Conservation (phyloP, 2,113 vertebrate species). For the Alethe diademata region DNA sequence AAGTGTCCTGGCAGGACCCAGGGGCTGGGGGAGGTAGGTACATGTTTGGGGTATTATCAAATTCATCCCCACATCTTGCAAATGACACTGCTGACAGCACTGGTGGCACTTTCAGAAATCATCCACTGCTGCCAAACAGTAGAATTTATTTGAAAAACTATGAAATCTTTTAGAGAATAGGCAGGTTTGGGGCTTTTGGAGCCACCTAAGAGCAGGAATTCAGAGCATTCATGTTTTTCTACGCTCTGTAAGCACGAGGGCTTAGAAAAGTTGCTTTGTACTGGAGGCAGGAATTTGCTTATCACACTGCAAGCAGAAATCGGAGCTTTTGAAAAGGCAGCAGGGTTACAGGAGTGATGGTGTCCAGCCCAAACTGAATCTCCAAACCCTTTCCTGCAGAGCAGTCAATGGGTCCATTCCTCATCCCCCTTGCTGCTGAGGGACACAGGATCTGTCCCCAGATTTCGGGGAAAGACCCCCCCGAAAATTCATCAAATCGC, state of each 20-base stretch:
- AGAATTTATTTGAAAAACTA: not conserved
- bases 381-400: not conserved
- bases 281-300: not conserved
- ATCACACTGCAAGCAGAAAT: not conserved
- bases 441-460: not conserved
- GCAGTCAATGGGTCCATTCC: rapidly evolving
- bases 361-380: not conserved
- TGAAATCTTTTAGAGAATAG: not conserved
- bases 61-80: not conserved
- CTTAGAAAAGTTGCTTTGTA: not conserved
- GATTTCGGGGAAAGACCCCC: too few species aligned
- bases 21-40: not conserved
- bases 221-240: not conserved
- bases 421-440: not conserved
- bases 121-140: not conserved
- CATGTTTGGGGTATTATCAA: not conserved
- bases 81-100: not conserved
- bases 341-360: rapidly evolving
- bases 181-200: not conserved
- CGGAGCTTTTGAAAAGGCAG: not conserved
- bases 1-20: rapidly evolving
- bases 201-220: not conserved
- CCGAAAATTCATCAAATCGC: too few species aligned
- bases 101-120: not conserved
- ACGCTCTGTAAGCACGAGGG: not conserved